A percentile compares a stretch with the other conserved stretches of the same genome.
Conservation (phyloP, 2,113 vertebrate genomes). For the Macrotis lagotis region DNA sequence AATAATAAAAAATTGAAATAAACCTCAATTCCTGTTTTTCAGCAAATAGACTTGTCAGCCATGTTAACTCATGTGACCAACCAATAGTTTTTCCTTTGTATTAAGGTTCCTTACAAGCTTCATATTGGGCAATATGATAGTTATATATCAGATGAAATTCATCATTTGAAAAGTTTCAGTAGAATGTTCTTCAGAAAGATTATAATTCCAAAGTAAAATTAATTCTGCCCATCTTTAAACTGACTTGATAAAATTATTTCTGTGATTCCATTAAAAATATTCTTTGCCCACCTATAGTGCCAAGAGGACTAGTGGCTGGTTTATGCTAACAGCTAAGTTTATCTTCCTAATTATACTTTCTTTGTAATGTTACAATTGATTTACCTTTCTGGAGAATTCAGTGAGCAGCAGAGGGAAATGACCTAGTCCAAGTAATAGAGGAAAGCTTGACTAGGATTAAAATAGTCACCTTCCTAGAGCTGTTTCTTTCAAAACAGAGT, state of each 20-base stretch:
- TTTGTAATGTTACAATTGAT: slow-evolving; percentile 33
- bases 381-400: slow-evolving; percentile 9
- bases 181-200: slow-evolving; percentile 8
- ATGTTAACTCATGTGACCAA: background rate
- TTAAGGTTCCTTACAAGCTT: slow-evolving; percentile 21
- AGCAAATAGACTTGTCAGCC: background rate
- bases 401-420: background rate
- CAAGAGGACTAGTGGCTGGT: background rate
- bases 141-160: background rate
- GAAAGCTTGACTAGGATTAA: background rate
- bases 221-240: slow-evolving; percentile 41
- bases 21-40: slow-evolving; percentile 7
- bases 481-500: background rate
- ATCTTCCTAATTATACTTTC: slow-evolving; percentile 29
- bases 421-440: background rate
- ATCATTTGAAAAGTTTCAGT: slow-evolving; percentile 12
- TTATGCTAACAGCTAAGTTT: background rate
- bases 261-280: slow-evolving; percentile 4
- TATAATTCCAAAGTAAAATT: slow-evolving; percentile 39
- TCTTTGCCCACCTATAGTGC: background rate
- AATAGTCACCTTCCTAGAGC: background rate
- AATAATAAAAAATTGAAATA: slow-evolving; percentile 38
- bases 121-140: background rate
- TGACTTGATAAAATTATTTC: slow-evolving; percentile 29
- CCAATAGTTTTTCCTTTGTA: slow-evolving; percentile 38